Conservation (phyloP, 2,797 vertebrate species). For the Phrynocephalus guinanensis region DNA sequence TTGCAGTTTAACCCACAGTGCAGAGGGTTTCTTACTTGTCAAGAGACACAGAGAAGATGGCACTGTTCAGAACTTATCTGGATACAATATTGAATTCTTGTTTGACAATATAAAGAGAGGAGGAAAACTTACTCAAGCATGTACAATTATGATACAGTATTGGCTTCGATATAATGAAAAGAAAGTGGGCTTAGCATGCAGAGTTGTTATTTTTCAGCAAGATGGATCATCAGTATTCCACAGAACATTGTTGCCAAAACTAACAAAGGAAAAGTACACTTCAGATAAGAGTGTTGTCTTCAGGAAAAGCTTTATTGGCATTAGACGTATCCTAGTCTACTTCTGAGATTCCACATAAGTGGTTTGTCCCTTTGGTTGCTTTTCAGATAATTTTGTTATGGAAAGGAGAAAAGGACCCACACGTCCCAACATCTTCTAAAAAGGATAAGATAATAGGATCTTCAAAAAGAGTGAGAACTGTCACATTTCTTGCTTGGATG, state of each 20-base stretch:
- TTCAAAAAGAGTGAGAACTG: conserved; percentile 43
- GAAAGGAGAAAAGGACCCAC: conserved; percentile 40
- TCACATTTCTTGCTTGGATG: conserved; percentile 37
- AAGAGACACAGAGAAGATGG: background rate
- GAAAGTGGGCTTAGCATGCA: background rate
- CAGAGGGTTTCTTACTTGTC: too few species aligned
- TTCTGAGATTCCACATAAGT: conserved; percentile 57
- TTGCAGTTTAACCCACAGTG: too few species aligned
- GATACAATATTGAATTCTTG: conserved; percentile 1
- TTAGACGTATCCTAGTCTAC: conserved; percentile 39
- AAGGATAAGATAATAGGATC: conserved; percentile 37
- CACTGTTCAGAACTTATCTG: background rate
- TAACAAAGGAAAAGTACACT: conserved; percentile 51
- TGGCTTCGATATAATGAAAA: background rate
- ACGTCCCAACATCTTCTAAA: conserved; percentile 41
- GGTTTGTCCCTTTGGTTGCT: conserved; percentile 62
- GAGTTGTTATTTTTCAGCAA: background rate
- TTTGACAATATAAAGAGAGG: background rate
- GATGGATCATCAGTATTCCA: conserved; percentile 49
- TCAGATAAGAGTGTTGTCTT: conserved; percentile 45
- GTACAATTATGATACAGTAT: background rate
- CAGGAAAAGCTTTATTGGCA: conserved; percentile 51
- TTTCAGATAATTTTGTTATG: conserved; percentile 65
- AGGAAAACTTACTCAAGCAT: background rate
- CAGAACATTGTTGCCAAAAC: conserved; percentile 48